Evolutionary conservation across 2,888 invertebrate species (phyloP).

Genomic region (Glaucopsyche alexis): DNA sequence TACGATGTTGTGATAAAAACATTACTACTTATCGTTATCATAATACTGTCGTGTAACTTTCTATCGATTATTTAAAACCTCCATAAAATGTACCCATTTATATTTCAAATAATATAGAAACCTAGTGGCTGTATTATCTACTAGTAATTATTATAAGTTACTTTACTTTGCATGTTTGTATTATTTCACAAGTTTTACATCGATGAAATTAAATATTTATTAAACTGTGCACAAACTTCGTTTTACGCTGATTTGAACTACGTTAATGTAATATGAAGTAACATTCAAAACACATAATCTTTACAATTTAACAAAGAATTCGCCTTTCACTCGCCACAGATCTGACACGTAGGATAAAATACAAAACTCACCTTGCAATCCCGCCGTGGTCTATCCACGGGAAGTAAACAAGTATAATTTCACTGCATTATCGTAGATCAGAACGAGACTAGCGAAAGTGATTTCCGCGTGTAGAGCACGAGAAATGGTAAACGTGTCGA

Average conservation of each 20-base stretch:
- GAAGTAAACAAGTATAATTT: slow-evolving; percentile 55
- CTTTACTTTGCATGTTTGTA: neutral
- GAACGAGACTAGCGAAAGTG: slow-evolving; percentile 56
- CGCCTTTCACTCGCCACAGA: slow-evolving; percentile 74
- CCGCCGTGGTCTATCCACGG: slow-evolving; percentile 49
- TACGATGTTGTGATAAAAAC: slow-evolving; percentile 46
- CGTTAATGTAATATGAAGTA: slow-evolving; percentile 16
- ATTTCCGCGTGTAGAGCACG: slow-evolving; percentile 51
- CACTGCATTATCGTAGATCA: slow-evolving; percentile 60
- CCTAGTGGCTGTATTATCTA: neutral
- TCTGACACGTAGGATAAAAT: slow-evolving; percentile 72
- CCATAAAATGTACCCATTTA: slow-evolving; percentile 4
- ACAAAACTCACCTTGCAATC: slow-evolving; percentile 56
- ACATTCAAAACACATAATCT: slow-evolving; percentile 46
- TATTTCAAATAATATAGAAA: neutral
- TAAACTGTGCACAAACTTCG: neutral
- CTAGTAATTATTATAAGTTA: neutral
- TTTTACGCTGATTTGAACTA: neutral
- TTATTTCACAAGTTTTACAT: neutral
- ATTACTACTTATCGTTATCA: slow-evolving; percentile 45
- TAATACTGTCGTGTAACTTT: slow-evolving; percentile 33
- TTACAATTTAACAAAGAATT: slow-evolving; percentile 70
- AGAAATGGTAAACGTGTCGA: slow-evolving; percentile 53
- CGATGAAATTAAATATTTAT: neutral
- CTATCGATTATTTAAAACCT: slow-evolving; percentile 25